phyloP scores from a whole-genome alignment of 2,113 vertebrate genomes.

The Heterotis niloticus region DNA sequence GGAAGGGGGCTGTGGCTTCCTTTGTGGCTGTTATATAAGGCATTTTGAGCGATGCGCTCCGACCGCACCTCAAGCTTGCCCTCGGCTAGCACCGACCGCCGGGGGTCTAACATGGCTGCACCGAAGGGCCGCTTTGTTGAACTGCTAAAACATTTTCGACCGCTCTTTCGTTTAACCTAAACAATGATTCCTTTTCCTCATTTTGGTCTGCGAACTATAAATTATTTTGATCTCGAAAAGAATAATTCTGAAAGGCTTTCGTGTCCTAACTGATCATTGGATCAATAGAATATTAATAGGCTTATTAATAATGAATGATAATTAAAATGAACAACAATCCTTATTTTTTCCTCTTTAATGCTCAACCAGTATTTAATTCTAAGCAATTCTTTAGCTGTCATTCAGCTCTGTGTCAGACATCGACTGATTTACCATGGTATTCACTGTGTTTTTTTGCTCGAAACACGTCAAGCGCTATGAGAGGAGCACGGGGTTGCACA shows the following conservation, averaged over 20 bases:
- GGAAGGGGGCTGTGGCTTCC: slow-evolving; percentile 8
- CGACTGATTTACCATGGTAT: not conserved
- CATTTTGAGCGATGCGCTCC: not conserved
- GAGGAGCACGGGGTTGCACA: no score
- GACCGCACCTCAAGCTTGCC: not conserved
- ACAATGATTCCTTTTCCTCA: not conserved
- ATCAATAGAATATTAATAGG: not conserved
- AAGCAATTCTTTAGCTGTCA: not conserved
- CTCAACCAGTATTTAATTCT: not conserved
- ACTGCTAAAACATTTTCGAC: not conserved
- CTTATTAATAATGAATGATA: not conserved
- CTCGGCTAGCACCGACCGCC: not conserved
- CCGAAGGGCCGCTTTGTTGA: no score
- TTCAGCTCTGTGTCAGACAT: not conserved
- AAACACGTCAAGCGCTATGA: no score
- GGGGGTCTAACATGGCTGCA: no score
- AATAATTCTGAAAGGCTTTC: no score
- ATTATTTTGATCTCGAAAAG: not conserved
- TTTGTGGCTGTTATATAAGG: not conserved
- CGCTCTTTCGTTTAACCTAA: slow-evolving; percentile 5
- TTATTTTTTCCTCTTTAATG: not conserved
- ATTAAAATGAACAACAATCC: not conserved
- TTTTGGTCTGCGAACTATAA: not conserved
- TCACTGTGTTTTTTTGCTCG: no score
- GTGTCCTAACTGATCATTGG: no score